Evolutionary conservation across 2,113 vertebrate genomes (phyloP).

Genomic region (Oncorhynchus tshawytscha): DNA sequence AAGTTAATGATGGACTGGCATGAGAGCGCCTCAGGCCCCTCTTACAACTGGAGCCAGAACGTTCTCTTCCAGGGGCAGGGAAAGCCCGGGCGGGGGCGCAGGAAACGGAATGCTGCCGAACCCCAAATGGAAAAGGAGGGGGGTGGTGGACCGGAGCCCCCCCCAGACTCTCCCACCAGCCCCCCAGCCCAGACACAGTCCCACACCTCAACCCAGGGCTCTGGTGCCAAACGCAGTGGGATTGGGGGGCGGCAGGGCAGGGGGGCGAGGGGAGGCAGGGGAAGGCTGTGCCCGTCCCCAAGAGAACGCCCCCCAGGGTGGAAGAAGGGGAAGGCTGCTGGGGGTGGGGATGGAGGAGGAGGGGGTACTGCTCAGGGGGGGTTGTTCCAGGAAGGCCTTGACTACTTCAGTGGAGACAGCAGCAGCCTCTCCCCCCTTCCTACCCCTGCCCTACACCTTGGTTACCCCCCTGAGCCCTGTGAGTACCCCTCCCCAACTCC

Average conservation of each 20-base stretch:
- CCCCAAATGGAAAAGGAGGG: constrained; percentile 81
- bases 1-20: constrained; percentile 99
- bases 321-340: constrained; percentile 80
- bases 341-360: neutral
- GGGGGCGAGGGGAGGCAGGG: constrained; percentile 79
- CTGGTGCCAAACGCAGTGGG: constrained; percentile 81
- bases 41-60: constrained; percentile 98
- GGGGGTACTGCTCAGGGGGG: constrained; percentile 68
- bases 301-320: constrained; percentile 82
- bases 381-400: constrained; percentile 91
- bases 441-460: constrained; percentile 82
- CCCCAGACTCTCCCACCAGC: constrained; percentile 83
- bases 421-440: constrained; percentile 92
- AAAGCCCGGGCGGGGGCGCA: constrained; percentile 88
- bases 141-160: constrained; percentile 63
- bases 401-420: constrained; percentile 97
- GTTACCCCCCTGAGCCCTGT: constrained; percentile 89
- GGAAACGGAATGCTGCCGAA: constrained; percentile 87
- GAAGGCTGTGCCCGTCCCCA: constrained; percentile 83
- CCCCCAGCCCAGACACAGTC: constrained; percentile 73
- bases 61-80: constrained; percentile 93
- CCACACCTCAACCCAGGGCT: constrained; percentile 59
- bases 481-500: constrained; percentile 93
- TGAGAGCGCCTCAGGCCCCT: constrained; percentile 88
- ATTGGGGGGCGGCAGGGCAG: constrained; percentile 84